Conservation (phyloP, 1,140 invertebrate species). For the Eumaeus atala region DNA sequence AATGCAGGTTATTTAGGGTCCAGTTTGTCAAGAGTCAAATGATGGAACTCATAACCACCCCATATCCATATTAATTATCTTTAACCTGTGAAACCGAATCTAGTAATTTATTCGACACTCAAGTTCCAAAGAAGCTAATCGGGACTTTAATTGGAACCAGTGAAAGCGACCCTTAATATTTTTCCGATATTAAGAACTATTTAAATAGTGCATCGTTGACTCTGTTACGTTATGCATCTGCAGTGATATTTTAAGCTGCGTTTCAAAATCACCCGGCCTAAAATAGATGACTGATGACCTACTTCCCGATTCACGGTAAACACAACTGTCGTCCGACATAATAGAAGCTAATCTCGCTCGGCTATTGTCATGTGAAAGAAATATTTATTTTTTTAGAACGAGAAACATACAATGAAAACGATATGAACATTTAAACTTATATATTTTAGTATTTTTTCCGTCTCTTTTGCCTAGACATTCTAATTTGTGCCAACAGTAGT, state of each 20-base stretch:
- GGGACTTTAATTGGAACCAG: no score
- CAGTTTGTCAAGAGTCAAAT: no score
- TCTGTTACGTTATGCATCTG: constrained; percentile 48
- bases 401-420: constrained; percentile 8
- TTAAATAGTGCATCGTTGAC: constrained; percentile 16
- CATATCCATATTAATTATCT: no score
- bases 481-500: no score
- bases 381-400: constrained; percentile 11
- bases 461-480: no score
- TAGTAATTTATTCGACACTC: no score
- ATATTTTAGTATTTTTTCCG: background rate
- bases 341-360: constrained; percentile 22
- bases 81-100: no score
- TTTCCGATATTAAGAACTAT: background rate
- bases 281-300: constrained; percentile 64
- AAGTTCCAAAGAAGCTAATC: no score
- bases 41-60: no score
- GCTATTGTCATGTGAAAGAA: constrained; percentile 12
- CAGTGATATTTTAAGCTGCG: constrained; percentile 56
- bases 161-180: no score
- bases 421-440: background rate
- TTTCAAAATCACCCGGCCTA: constrained; percentile 42
- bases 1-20: no score
- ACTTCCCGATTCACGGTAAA: constrained; percentile 40
- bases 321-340: constrained; percentile 22